Evolutionary conservation across 2,113 vertebrate species (phyloP), one percentile per base, ranked within the genome.

Genomic region (Fregata magnificens): DNA sequence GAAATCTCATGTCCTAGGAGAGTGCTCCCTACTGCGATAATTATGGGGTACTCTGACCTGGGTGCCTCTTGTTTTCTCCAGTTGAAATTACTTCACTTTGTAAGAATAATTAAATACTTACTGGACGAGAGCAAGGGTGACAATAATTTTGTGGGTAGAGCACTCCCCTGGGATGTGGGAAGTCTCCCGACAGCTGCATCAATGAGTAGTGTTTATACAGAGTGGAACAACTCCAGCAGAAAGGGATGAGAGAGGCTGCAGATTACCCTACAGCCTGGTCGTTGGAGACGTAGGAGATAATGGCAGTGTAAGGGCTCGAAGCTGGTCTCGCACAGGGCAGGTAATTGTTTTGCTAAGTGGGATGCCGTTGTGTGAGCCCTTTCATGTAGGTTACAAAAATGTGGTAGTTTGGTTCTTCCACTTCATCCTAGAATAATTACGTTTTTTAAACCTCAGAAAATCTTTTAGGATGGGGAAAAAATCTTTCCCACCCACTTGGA

Each of bases 21-120:
- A 93, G 34, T 32, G 34, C 78, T 96, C 93, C 93, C 70, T 82
- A 9, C 92, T 65, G 92, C 0, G 15, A 82, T 97, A 95, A 96
- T 97, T 82, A 94, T 29, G 85, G 82, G 80, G 62, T 92, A 77
- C 90, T 96, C 92, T 70, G 93, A 82, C 74, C 87, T 69, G 84
- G 53, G 82, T 70, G 84, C 58, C 82, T 93, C 95, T 80, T 93
- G 66, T 88, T 93, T 93, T 96, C 92, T 95, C 32, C 78, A 45
- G 45, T 13, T 70, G 90, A 93, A 95, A 96, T 96, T 76, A 93
- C 90, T 95, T 91, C 87, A 93, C 85, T 95, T 91, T 85, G 74
- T 85, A 85, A n/a, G 82, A 95, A 93, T 96, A 96, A 96, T 97
- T 96, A 94, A 96, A 94, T 95, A 80, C 53, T 71, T 87, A 91